Base-by-base conservation (phyloP, 1,140 invertebrate species). In the Argopecten irradians region DNA sequence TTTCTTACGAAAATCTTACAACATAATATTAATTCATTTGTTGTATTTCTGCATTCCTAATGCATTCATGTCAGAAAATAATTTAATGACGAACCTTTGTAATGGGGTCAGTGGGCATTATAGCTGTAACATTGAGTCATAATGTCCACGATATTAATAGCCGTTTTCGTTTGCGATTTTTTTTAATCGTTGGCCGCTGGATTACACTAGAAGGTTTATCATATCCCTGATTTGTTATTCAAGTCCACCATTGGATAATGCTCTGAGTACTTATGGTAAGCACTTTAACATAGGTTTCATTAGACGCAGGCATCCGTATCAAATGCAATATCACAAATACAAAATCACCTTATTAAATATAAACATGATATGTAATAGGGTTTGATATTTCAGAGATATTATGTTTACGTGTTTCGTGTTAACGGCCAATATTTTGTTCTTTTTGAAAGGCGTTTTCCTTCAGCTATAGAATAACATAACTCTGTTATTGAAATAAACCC, bases 281-380 rank as follows among this genome's bases (percentile, higher is more conserved):
- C 55, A 71, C 1, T 28, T 71, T 71, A 71, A 71, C n/a, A 71
- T 3, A 46, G 13, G 43, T 46, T 22, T 46, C 22, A 2, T 19
- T 28, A 71, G 28, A 71, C 8, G 55, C 55, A 28, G 1, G n/a
- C 55, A 71, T 71, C 22, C 28, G n/a, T 28, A 71, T 71, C 5
- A 28, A 71, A 71, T 71, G 1, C 28, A 71, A 71, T 71, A 71
- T 28, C 55, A 71, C 55, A 71, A 71, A 71, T 71, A 71, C 55
- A 71, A 71, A 71, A 71, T 71, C n/a, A 28, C 55, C n/a, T 71
- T 71, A 71, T 71, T n/a, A 71, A 71, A 71, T 5, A 71, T 71
- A 71, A 71, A 71, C 55, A 28, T 28, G 22, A 0, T 28, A 71
- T 71, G n/a, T 71, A 3, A n/a, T 2, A 71, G 55, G 8, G 55